Conservation (phyloP, 1,140 invertebrate genomes). For the Drosophila baimaii region DNA sequence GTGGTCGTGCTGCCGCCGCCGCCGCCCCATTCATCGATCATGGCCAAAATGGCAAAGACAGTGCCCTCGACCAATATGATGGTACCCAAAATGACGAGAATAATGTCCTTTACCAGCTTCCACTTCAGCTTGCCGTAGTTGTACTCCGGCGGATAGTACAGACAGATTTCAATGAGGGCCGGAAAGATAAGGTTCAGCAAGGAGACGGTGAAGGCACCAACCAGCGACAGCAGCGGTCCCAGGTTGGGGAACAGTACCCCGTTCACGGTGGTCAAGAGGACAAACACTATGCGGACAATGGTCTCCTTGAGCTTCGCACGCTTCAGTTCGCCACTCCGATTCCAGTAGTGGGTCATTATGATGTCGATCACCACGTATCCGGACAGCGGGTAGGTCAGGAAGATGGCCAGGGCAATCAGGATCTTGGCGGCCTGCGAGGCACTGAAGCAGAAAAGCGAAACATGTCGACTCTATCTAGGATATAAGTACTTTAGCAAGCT, state of each 20-base stretch:
- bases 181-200: constrained; percentile 58
- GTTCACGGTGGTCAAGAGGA: constrained; percentile 25
- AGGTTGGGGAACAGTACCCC: constrained; percentile 50
- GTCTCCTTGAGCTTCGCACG: constrained; percentile 26
- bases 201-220: constrained; percentile 57
- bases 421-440: constrained; percentile 30
- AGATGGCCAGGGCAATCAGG: constrained; percentile 27
- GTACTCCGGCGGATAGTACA: constrained; percentile 28
- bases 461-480: too few relatives aligned
- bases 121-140: constrained; percentile 42
- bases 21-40: constrained; percentile 25
- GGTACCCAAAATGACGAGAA: constrained; percentile 26
- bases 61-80: constrained; percentile 29
- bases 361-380: constrained; percentile 61
- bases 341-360: constrained; percentile 35
- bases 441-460: constrained; percentile 14
- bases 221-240: constrained; percentile 48
- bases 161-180: constrained; percentile 43
- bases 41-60: constrained; percentile 13
- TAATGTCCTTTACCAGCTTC: constrained; percentile 41
- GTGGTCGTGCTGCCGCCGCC: too few relatives aligned
- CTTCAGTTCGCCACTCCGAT: not conserved
- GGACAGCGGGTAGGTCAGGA: constrained; percentile 45
- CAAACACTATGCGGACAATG: not conserved
- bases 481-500: not conserved